Percentiles rank a stretch among this genome's conserved stretches.
Evolutionary conservation across 2,888 invertebrate species (phyloP).

Genomic region (Vannuccia rotundouncinata): DNA sequence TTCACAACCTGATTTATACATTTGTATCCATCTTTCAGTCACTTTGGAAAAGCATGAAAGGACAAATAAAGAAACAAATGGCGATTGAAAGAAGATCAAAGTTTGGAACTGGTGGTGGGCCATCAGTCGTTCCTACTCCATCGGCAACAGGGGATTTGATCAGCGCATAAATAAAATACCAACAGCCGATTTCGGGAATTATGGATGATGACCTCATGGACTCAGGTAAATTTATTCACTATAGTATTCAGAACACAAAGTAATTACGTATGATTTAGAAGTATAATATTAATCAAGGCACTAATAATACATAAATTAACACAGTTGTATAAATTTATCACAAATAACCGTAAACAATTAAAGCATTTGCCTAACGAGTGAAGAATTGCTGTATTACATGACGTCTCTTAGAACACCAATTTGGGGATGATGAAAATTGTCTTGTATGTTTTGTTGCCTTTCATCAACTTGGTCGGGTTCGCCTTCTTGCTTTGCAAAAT

Average conservation of each 20-base stretch:
- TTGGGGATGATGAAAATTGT: constrained; percentile 11
- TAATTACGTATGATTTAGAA: constrained; percentile 10
- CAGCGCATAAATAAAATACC: neutral
- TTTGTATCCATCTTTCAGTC: constrained; percentile 17
- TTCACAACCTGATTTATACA: constrained; percentile 1
- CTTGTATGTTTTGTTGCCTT: constrained; percentile 18
- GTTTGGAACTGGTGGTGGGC: constrained; percentile 9
- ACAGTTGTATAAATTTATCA: constrained; percentile 5
- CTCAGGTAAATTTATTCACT: constrained; percentile 17
- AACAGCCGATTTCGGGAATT: constrained; percentile 20
- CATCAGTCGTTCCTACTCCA: constrained; percentile 7
- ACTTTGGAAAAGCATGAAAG: constrained; percentile 15
- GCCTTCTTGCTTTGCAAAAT: constrained; percentile 6
- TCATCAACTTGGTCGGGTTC: constrained; percentile 19
- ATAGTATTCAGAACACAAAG: constrained; percentile 19
- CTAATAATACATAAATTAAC: constrained; percentile 22
- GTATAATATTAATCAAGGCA: constrained; percentile 1
- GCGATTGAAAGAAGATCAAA: constrained; percentile 14
- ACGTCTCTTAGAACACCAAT: constrained; percentile 4
- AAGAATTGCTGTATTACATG: constrained; percentile 14
- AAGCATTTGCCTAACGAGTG: constrained; percentile 23
- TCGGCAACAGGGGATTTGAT: constrained; percentile 29
- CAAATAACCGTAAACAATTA: constrained; percentile 20
- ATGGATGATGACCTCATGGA: neutral
- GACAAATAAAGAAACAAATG: constrained; percentile 8